Base-by-base conservation (phyloP, 2,888 invertebrate species). In the Philereme vetulata region DNA sequence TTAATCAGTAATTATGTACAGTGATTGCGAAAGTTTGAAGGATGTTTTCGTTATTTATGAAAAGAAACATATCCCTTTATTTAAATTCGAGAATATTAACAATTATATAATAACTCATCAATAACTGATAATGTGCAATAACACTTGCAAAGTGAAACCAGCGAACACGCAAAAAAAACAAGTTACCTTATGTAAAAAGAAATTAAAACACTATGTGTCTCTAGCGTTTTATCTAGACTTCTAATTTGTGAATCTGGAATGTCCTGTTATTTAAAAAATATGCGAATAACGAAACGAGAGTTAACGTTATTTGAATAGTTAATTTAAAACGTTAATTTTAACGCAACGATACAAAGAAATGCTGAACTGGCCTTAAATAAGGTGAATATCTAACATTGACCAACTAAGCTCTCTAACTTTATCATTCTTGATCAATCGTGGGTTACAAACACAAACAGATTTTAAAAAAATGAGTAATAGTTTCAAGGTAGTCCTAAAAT, bases 211-310 rank as follows among this genome's bases (percentile, higher is more conserved):
- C 81, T 80, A 74, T 71, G 81, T 83, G 84, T 84, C 82, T 73
- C 80, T 82, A 81, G 81, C 81, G 72, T 68, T 72, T 67, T 66
- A 68, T 73, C 75, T 79, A 81, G 71, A 76, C 48, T 45, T 51
- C 70, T 71, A 76, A 71, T 79, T 80, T 80, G 81, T 77, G 81
- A 81, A 77, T 66, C 76, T 90, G 90, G 90, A 90, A 90, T 90
- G 90, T 90, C 85, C 85, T 74, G 82, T 74, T 71, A 55, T 45
- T 72, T 69, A 57, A 69, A 56, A 67, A 58, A 58, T 8, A 65
- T 62, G 67, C 65, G 55, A 63, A 69, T 64, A 74, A 61, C 60
- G 54, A 56, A 58, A 60, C 48, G 44, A 48, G 34, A 56, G 34
- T 50, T 49, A 4, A 59, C 62, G 56, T 62, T 62, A 56, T 51